A percentile compares a stretch with the other conserved stretches of the same genome.
These are phyloP conservation scores for Pseudochaenichthys georgianus DNA, from an alignment of 2,797 vertebrate species.

Conservation along the genomic window DNA sequence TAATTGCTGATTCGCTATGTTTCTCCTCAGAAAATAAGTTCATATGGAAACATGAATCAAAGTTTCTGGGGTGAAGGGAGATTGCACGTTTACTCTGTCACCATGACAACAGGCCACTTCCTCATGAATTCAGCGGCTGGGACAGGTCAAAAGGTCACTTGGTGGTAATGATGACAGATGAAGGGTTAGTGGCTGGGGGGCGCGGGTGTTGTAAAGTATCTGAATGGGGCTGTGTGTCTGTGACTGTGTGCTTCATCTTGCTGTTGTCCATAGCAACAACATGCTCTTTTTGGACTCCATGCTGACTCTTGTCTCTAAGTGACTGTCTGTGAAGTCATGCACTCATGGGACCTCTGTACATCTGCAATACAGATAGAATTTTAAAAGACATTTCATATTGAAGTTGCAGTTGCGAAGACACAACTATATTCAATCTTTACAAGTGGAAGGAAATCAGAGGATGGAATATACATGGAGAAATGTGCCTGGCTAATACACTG, in stretches of 20 bases:
- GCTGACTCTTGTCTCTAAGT: slow-evolving; percentile 7
- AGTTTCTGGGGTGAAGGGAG: slow-evolving; percentile 22
- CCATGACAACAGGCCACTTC: slow-evolving; percentile 70
- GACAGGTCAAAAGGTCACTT: slow-evolving; percentile 70
- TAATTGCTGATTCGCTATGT: no score
- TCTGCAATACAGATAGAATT: not conserved
- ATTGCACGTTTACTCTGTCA: slow-evolving; percentile 50
- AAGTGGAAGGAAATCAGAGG: no score
- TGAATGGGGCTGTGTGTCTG: slow-evolving; percentile 73
- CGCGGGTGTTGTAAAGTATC: slow-evolving; percentile 25
- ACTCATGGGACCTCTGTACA: not conserved
- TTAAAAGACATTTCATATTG: no score
- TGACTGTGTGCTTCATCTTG: slow-evolving; percentile 30
- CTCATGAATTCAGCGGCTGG: slow-evolving; percentile 51
- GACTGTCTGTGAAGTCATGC: slow-evolving; percentile 17
- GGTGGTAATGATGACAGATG: slow-evolving; percentile 62
- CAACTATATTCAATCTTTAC: no score
- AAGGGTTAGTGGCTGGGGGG: slow-evolving; percentile 23
- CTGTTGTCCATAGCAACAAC: slow-evolving; percentile 44
- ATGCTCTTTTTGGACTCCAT: slow-evolving; percentile 29
- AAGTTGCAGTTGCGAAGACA: no score
- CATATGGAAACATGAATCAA: not conserved
- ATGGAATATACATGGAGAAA: no score
- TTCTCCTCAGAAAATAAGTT: not conserved
- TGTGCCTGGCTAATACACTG: not conserved